phyloP scores from a whole-genome alignment of 1,140 invertebrate species.

The Myzus persicae region DNA sequence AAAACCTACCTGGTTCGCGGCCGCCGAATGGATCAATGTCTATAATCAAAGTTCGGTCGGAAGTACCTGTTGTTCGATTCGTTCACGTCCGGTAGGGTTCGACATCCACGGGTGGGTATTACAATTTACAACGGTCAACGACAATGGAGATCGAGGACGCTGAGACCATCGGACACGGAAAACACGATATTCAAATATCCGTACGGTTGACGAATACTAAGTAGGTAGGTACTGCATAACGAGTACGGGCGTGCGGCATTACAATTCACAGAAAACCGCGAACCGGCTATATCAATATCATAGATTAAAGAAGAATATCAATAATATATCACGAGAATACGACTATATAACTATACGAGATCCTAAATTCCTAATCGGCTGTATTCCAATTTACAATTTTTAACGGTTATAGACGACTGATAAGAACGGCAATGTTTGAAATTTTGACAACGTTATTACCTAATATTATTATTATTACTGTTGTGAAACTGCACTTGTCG shows the following conservation, averaged over 20 bases:
- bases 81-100: background rate
- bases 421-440: background rate
- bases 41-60: background rate
- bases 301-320: too few relatives aligned
- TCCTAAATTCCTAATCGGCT: background rate
- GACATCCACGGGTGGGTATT: background rate
- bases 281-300: background rate
- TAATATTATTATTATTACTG: background rate
- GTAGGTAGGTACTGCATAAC: background rate
- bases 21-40: background rate
- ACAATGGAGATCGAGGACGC: background rate
- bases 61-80: background rate
- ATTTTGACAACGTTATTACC: background rate
- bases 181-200: background rate
- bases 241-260: too few relatives aligned
- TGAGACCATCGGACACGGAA: background rate
- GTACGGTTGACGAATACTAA: background rate
- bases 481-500: slow-evolving; percentile 4
- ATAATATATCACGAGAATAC: too few relatives aligned
- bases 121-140: background rate
- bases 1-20: background rate
- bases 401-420: background rate
- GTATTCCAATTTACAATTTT: background rate
- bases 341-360: too few relatives aligned
- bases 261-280: too few relatives aligned